Evolutionary conservation across 2,888 invertebrate genomes (phyloP).

Genomic region (Rugalucina vietnamica): DNA sequence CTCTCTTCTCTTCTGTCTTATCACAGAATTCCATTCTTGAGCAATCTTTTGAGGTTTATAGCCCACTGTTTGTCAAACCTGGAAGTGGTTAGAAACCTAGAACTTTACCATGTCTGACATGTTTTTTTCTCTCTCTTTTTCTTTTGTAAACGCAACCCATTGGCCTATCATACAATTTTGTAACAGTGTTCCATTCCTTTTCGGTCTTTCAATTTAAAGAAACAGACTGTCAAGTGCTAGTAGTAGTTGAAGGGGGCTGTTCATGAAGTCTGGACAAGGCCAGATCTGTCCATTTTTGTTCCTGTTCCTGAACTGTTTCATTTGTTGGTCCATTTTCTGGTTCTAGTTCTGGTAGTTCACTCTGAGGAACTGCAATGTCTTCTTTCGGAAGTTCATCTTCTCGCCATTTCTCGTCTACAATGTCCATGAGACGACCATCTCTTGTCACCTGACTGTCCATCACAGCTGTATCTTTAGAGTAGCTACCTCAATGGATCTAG

Average conservation of each 20-base stretch:
- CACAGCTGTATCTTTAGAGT: too few species aligned
- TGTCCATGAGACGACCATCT: constrained; percentile 90
- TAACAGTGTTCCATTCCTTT: too few species aligned
- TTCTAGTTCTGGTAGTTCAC: constrained; percentile 96
- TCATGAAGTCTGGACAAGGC: constrained; percentile 79
- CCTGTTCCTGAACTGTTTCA: constrained; percentile 94
- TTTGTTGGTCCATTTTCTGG: constrained; percentile 92
- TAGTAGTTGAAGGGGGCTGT: constrained; percentile 69
- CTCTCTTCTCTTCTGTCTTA: too few species aligned
- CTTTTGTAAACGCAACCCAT: too few species aligned
- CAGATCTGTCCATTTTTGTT: constrained; percentile 89
- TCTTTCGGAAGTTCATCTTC: constrained; percentile 89
- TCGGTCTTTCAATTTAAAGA: background rate
- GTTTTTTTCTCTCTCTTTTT: too few species aligned
- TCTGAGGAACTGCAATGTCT: constrained; percentile 92
- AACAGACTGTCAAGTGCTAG: background rate
- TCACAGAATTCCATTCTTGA: too few species aligned
- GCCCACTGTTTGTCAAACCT: too few species aligned
- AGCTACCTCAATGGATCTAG: too few species aligned
- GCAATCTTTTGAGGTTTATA: too few species aligned
- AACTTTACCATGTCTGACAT: too few species aligned
- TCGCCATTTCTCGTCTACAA: constrained; percentile 95
- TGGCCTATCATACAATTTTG: too few species aligned
- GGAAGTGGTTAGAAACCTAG: too few species aligned
- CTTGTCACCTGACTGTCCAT: constrained; percentile 92